phyloP scores from a whole-genome alignment of 2,113 vertebrate genomes.

The Sakesphorus luctuosus region DNA sequence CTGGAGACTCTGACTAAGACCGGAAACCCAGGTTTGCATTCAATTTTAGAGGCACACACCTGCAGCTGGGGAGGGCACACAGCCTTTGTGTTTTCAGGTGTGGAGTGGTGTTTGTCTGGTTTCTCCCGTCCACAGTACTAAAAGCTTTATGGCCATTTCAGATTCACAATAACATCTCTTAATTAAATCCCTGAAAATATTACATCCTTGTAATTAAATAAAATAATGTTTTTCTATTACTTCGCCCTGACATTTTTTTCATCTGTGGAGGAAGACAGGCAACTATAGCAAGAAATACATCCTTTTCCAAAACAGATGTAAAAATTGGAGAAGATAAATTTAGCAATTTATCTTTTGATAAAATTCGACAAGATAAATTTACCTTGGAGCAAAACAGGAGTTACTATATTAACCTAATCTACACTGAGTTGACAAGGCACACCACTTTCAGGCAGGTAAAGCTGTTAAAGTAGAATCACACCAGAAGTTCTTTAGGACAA shows the following conservation, averaged over 20 bases:
- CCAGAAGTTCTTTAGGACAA: neutral
- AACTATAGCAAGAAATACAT: neutral
- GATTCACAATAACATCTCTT: neutral
- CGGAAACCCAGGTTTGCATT: neutral
- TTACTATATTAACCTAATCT: neutral
- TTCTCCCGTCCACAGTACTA: neutral
- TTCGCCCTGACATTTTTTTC: rapidly evolving
- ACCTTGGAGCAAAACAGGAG: neutral
- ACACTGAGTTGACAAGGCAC: neutral
- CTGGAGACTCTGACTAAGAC: neutral
- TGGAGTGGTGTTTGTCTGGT: neutral
- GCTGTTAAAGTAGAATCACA: neutral
- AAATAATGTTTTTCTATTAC: neutral
- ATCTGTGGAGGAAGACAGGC: neutral
- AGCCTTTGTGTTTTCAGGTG: neutral
- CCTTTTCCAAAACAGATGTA: neutral
- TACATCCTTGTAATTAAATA: neutral
- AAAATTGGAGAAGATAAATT: neutral
- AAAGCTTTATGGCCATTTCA: neutral
- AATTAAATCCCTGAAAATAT: neutral
- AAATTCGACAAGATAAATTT: neutral
- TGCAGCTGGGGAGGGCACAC: neutral
- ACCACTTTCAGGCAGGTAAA: neutral
- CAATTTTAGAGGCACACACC: neutral
- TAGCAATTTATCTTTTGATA: too few species aligned